phyloP scores from a whole-genome alignment of 2,113 vertebrate species.

The Gnathonemus echidnorhynchus region DNA sequence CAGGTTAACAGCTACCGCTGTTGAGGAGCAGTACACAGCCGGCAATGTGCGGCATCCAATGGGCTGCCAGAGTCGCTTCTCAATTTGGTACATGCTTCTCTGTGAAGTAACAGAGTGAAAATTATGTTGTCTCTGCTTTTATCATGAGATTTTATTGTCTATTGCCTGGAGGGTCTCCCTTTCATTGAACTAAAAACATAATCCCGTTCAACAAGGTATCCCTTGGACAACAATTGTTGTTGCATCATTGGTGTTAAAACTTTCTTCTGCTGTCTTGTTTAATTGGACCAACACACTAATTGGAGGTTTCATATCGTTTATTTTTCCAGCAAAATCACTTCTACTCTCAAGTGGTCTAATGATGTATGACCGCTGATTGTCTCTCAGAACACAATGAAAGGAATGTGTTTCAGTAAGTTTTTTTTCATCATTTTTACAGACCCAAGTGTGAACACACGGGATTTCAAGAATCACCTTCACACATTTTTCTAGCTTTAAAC shows the following conservation, averaged over 20 bases:
- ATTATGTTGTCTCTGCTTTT: neutral
- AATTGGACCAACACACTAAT: constrained; percentile 1
- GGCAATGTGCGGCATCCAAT: neutral
- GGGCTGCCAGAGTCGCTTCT: neutral
- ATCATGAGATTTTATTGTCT: neutral
- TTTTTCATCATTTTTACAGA: neutral
- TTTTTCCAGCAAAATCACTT: constrained; percentile 1
- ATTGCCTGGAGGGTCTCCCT: neutral
- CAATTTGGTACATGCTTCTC: neutral
- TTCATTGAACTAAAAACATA: neutral
- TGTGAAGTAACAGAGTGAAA: neutral
- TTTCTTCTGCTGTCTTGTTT: constrained; percentile 4
- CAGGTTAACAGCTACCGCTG: neutral
- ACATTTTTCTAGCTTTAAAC: neutral
- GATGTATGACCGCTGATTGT: neutral
- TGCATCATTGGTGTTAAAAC: neutral
- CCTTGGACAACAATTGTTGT: neutral
- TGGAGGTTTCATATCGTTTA: neutral
- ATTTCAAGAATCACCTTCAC: neutral
- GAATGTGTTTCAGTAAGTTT: neutral
- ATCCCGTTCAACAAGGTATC: neutral
- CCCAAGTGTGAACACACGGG: neutral
- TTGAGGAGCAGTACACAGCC: neutral
- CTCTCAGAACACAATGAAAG: neutral
- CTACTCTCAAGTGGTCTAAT: neutral